Evolutionary conservation across 2,113 vertebrate species (phyloP), one percentile per base, ranked within the genome.

Genomic region (Irena cyanogastra): DNA sequence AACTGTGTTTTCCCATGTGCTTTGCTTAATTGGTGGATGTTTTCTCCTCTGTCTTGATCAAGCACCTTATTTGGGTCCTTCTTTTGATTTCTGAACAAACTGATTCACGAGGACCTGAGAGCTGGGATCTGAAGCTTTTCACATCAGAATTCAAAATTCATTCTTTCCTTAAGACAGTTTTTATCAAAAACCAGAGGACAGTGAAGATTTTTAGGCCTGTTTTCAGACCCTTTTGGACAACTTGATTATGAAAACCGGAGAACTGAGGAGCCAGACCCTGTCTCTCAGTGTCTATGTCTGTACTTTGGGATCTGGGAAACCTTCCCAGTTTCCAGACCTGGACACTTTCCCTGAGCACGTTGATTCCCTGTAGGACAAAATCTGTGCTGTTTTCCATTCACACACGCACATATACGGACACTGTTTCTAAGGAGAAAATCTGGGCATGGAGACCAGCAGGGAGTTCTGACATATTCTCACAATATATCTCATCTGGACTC

Each of bases 271-370:
- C 72, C 91, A 92, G 83, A 79, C 28, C 66, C 61, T 65, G 75
- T 16, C 59, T 93, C 30, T 90, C 44, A 44, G 66, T 83, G 84
- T 41, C 66, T 94, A 6, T 83, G 85, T 80, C 94, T 93, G 90
- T 93, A 93, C 88, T 96, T 92, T 26, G n/a, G 84, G 81, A 96
- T 93, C 95, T 82, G 87, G 90, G 92, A 96, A 96, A 42, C 13
- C 10, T 93, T 96, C 94, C 94, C 83, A 92, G 88, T 97, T 95
- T 97, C 90, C 94, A 92, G 71, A 80, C 75, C 83, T 94, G 94
- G 95, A 83, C 24, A 42, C 7, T 85, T 90, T 83, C 85, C 87
- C 90, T 82, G 42, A 85, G 88, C 76, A 88, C 2, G 14, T 45
- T 86, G 82, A 87, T 71, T 94, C 82, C 66, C 88, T 83, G 63